A percentile compares a stretch with the other conserved stretches of the same genome.
These are phyloP conservation scores for Eublepharis macularius DNA, from an alignment of 2,113 vertebrate species.

Conservation along the genomic window DNA sequence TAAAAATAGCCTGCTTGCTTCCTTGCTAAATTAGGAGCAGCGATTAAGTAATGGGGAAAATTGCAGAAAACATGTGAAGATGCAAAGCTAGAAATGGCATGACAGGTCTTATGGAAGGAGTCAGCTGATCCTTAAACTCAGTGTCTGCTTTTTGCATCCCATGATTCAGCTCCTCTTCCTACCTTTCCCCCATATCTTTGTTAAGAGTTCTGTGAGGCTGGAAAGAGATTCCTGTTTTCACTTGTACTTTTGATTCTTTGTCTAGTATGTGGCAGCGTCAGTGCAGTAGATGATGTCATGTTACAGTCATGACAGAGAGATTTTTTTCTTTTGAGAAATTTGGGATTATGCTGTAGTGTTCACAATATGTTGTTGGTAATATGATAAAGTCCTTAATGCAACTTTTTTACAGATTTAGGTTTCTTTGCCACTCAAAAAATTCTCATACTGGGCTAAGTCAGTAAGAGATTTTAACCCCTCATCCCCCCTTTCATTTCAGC, in stretches of 20 bases:
- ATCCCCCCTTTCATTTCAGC: background rate
- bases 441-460: background rate
- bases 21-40: background rate
- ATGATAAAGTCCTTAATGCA: background rate
- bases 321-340: background rate
- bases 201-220: slow-evolving; percentile 7
- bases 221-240: background rate
- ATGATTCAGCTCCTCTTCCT: rapidly evolving
- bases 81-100: rapidly evolving
- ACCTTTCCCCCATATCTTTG: background rate
- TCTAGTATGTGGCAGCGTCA: background rate
- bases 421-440: background rate
- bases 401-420: background rate
- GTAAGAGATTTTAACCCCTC: no score
- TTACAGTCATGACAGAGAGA: background rate
- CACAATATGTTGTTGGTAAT: background rate
- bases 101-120: slow-evolving; percentile 11
- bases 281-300: background rate
- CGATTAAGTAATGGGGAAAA: slow-evolving; percentile 5
- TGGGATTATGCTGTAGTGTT: background rate
- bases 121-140: background rate
- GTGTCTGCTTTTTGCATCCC: background rate
- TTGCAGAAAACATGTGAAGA: background rate
- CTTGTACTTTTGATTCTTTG: slow-evolving; percentile 37
- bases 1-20: slow-evolving; percentile 4